Evolutionary conservation across 37 sponge, comb jelly and placozoan genomes (phyloP), one percentile per base, ranked within the genome.

Genomic region (Aplysina aerophoba): DNA sequence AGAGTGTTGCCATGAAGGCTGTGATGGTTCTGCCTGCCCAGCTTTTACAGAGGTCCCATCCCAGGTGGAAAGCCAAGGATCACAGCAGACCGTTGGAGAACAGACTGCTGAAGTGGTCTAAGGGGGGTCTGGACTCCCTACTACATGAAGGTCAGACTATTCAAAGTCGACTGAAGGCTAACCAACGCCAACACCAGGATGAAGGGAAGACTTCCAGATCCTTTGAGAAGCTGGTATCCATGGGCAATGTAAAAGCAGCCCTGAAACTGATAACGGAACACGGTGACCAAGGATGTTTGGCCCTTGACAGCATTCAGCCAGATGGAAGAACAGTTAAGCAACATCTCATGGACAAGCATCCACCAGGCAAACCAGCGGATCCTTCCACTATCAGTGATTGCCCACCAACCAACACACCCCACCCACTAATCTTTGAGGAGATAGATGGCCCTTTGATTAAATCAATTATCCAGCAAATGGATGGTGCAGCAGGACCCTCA

Each of bases 291-390:
- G 34, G 59, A 0, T 28, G 55, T 1, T 62, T 81, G 33, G 36
- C 27, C 12, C 36, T 81, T 0, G 59, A 81, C 30, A 21, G 58
- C 73, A 14, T 72, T 20, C 22, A 35, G 34, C 73, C 73, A 35
- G 73, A 72, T 72, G 73, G 73, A 21, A n/a, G 36, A 37, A 21
- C 38, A 57, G 81, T 81, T 4, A 21, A 21, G 16, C 34, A 72
- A 3, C 21, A 50, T 11, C 77, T 85, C 27, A 25, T 36, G 38
- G 57, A 54, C 3, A 85, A 85, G 60, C 85, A 85, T 53, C 85
- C 85, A 14, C 44, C 33, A 34, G 30, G 35, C 24, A 38, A 36
- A 40, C 86, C 86, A 38, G 21, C 30, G 37, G 28, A 65, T 22
- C 55, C 65, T 8, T 21, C 38, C 15, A 21, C 59, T n/a, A 27